Percentiles rank a stretch among this genome's conserved stretches.
Evolutionary conservation across 1,140 invertebrate species (phyloP).

Genomic region (Bradynema listronoti): DNA sequence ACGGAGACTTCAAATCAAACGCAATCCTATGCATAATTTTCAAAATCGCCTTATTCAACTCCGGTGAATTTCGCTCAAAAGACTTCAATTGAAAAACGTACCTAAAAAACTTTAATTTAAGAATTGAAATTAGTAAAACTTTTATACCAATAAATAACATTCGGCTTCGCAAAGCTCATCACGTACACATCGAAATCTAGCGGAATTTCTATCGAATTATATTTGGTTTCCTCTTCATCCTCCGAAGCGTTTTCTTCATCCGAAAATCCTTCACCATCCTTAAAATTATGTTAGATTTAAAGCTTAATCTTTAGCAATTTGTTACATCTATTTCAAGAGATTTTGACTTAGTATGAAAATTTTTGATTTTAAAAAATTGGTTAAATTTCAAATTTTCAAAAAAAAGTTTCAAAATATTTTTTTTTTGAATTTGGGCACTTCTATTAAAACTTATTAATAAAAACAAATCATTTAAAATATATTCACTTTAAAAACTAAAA

Average conservation of each 20-base stretch:
- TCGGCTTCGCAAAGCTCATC: constrained; percentile 25
- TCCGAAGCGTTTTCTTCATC: constrained; percentile 19
- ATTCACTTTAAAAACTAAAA: too few species aligned
- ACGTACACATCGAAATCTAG: constrained; percentile 38
- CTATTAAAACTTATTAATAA: too few species aligned
- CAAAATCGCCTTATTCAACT: constrained; percentile 34
- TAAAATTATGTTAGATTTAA: too few species aligned
- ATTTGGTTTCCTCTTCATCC: constrained; percentile 9
- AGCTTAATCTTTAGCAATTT: too few species aligned
- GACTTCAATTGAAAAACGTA: constrained; percentile 35
- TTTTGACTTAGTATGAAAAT: too few species aligned
- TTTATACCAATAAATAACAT: constrained; percentile 29
- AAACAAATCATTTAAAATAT: too few species aligned
- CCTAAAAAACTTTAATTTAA: constrained; percentile 24
- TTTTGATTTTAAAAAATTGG: too few species aligned
- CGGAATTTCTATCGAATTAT: constrained; percentile 6
- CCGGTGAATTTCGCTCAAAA: constrained; percentile 19
- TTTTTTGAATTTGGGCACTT: too few species aligned
- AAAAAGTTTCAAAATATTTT: too few species aligned
- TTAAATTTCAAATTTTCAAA: too few species aligned
- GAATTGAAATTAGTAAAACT: constrained; percentile 11
- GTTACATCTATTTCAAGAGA: too few species aligned
- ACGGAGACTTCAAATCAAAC: constrained; percentile 35
- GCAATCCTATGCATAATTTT: constrained; percentile 42
- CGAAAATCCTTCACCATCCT: background rate